A percentile compares a stretch with the other conserved stretches of the same genome.
Evolutionary conservation across 2,113 vertebrate species (phyloP).

Genomic region (Otocyon megalotis): DNA sequence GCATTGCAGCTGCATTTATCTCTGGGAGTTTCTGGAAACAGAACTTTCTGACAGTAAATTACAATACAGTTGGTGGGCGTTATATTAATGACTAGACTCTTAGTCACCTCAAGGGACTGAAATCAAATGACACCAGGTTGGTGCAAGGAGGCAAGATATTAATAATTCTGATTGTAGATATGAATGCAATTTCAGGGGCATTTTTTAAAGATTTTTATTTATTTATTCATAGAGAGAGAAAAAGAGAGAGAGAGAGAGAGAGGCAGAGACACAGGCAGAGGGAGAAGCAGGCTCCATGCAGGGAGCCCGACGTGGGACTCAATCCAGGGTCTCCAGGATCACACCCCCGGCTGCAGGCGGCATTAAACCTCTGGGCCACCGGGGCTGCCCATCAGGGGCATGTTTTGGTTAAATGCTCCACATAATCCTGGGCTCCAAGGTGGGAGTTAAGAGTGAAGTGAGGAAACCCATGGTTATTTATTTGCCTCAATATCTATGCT

Average conservation of each 20-base stretch:
- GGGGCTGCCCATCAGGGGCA: slow-evolving; percentile 61
- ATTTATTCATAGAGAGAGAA: no score
- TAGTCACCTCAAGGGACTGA: slow-evolving; percentile 84
- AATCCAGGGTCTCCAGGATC: no score
- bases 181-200: slow-evolving; percentile 81
- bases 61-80: slow-evolving; percentile 79
- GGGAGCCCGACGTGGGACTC: no score
- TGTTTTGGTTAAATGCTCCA: slow-evolving; percentile 75
- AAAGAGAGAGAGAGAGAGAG: no score
- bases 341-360: no score
- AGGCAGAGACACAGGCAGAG: no score
- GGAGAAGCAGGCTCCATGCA: no score
- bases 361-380: no score
- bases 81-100: slow-evolving; percentile 82
- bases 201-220: slow-evolving; percentile 77
- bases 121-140: slow-evolving; percentile 78
- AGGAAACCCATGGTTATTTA: neutral
- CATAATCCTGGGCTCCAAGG: slow-evolving; percentile 41
- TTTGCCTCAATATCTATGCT: neutral
- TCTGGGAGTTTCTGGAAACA: slow-evolving; percentile 82
- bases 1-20: slow-evolving; percentile 72
- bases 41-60: slow-evolving; percentile 84
- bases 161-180: slow-evolving; percentile 82
- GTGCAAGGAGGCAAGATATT: slow-evolving; percentile 60
- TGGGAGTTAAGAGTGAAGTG: neutral